These are phyloP conservation scores for Scortum barcoo DNA, from an alignment of 2,113 vertebrate species.

Conservation along the genomic window DNA sequence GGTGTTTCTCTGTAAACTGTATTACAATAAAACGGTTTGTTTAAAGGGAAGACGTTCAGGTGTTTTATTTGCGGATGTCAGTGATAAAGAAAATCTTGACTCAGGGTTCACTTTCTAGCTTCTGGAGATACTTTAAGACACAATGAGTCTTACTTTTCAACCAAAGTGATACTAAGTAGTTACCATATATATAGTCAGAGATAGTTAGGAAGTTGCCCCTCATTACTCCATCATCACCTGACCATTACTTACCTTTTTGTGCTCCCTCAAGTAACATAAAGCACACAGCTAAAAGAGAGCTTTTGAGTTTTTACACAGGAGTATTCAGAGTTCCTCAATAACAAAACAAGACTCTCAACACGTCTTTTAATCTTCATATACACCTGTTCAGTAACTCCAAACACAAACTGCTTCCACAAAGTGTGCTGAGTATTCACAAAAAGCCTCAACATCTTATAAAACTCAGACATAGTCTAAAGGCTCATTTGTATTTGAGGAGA, in stretches of 20 bases:
- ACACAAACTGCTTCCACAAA: no score
- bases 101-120: neutral
- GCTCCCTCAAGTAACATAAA: neutral
- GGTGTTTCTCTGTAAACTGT: slow-evolving; percentile 86
- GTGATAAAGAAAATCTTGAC: neutral
- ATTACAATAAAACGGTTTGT: slow-evolving; percentile 88
- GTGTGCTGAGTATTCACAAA: no score
- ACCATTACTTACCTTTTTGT: neutral
- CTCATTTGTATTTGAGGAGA: no score
- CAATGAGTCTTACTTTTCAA: no score
- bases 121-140: neutral
- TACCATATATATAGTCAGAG: no score
- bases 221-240: no score
- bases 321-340: neutral
- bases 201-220: no score
- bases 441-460: no score
- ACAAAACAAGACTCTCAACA: neutral
- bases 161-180: no score
- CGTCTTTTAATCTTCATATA: neutral
- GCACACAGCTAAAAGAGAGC: neutral
- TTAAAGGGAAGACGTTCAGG: slow-evolving; percentile 69
- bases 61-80: neutral
- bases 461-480: no score
- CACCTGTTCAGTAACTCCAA: neutral
- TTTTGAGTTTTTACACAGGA: neutral